phyloP scores from a whole-genome alignment of 2,888 invertebrate genomes.

The Mimumesa dahlbomi region DNA sequence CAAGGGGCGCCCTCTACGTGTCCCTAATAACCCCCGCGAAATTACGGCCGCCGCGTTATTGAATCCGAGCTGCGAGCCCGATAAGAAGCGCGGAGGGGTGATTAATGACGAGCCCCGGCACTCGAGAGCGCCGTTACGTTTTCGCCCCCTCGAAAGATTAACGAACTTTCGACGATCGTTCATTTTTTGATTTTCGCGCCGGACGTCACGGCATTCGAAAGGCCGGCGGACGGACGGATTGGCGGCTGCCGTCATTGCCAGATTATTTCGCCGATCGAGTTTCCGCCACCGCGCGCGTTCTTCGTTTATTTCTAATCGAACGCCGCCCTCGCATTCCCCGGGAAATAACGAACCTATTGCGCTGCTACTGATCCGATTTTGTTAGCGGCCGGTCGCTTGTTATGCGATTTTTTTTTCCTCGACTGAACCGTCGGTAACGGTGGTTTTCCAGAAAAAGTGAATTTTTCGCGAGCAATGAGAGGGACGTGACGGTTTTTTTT shows the following conservation, averaged over 20 bases:
- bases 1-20: slow-evolving; percentile 36
- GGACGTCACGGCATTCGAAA: slow-evolving; percentile 21
- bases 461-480: too few relatives aligned
- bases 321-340: neutral
- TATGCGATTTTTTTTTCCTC: too few relatives aligned
- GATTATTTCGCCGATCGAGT: slow-evolving; percentile 41
- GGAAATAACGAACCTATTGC: too few relatives aligned
- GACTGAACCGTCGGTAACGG: too few relatives aligned
- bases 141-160: slow-evolving; percentile 58
- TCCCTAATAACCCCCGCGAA: slow-evolving; percentile 62
- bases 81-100: slow-evolving; percentile 61
- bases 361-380: too few relatives aligned
- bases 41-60: slow-evolving; percentile 63
- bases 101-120: slow-evolving; percentile 60
- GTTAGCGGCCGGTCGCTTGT: too few relatives aligned
- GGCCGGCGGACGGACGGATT: neutral
- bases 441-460: too few relatives aligned
- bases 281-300: neutral
- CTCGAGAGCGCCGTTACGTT: slow-evolving; percentile 40
- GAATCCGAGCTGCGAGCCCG: slow-evolving; percentile 58
- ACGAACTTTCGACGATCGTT: slow-evolving; percentile 61
- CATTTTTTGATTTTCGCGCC: slow-evolving; percentile 62
- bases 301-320: slow-evolving; percentile 34
- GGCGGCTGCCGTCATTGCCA: slow-evolving; percentile 23
- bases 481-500: too few relatives aligned